A percentile compares a stretch with the other conserved stretches of the same genome.
Conservation (phyloP, 2,888 invertebrate species). For the Nomada fabriciana region DNA sequence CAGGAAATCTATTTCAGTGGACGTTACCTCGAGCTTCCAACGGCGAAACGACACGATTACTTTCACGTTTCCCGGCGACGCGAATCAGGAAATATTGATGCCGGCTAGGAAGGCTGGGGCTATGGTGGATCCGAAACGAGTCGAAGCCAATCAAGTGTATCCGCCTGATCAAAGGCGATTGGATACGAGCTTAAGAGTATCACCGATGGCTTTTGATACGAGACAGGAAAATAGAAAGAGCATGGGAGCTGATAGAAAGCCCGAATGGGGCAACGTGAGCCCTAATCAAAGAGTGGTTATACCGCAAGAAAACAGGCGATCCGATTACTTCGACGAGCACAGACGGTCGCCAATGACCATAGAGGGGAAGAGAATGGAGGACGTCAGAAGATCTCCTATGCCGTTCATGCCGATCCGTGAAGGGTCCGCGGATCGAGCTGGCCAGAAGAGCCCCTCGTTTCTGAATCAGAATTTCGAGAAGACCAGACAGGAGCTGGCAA, state of each 20-base stretch:
- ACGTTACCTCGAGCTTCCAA: constrained; percentile 79
- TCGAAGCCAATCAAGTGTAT: constrained; percentile 76
- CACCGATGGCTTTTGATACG: constrained; percentile 79
- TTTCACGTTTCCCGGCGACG: constrained; percentile 80
- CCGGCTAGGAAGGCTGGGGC: constrained; percentile 71
- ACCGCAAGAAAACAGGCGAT: constrained; percentile 80
- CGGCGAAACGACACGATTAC: constrained; percentile 81
- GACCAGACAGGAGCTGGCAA: constrained; percentile 81
- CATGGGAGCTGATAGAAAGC: constrained; percentile 76
- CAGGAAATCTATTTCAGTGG: constrained; percentile 80
- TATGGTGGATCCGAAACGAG: constrained; percentile 74
- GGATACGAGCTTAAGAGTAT: constrained; percentile 77
- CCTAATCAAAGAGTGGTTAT: constrained; percentile 79
- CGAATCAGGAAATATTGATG: constrained; percentile 70
- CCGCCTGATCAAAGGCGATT: constrained; percentile 77
- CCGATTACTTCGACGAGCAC: constrained; percentile 83
- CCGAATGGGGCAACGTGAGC: constrained; percentile 80
- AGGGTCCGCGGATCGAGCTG: constrained; percentile 76
- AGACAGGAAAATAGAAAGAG: constrained; percentile 79
- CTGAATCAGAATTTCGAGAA: constrained; percentile 82
- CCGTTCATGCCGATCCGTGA: constrained; percentile 81
- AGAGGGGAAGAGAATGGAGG: constrained; percentile 80
- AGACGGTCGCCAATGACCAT: constrained; percentile 81
- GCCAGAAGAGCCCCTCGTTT: constrained; percentile 80
- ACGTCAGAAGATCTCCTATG: constrained; percentile 81